Evolutionary conservation across 1,140 invertebrate genomes (phyloP), one percentile per base, ranked within the genome.

Genomic region (Drosophila nebulosa): DNA sequence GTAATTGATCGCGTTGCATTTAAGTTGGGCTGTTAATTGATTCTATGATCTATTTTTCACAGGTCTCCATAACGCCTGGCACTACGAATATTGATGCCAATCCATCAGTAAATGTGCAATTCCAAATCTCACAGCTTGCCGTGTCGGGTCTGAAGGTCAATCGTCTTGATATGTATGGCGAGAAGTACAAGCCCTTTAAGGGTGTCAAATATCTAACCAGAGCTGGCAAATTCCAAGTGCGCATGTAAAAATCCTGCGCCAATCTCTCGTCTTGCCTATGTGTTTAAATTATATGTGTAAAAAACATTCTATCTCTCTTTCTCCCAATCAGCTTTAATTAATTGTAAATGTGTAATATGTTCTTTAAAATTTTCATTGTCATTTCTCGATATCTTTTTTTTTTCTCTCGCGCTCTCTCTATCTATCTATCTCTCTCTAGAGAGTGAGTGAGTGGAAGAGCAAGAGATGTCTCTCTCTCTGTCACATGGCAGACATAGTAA

Each of bases 101-200:
- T 91, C 94, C 94, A 1, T 93, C 94, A 64, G 93, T 95, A 59
- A 95, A 95, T 84, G 96, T 98, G 5, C 96, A 98, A 91, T 99
- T 99, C 92, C 96, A 95, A 27, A 99, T 99, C 35, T 98, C 96
- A 79, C 98, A 99, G 92, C 92, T 99, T 69, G 98, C 99, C 2
- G 96, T 99, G 16, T 99, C 98, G 55, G 99, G 98, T 0, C 92
- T 99, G n/a, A 98, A 99, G 92, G 98, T 99, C 0, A 99, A 98
- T 92, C 94, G 99, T 73, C 93, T 99, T 56, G 99, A 99, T 92
- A 99, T 99, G 97, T 99, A 98, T 92, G 98, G 98, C 39, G 98
- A 99, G 93, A 99, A 99, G 91, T 99, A 99, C 92, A 99, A 99
- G 90, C 99, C 99, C 24, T 99, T 99, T 92, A 99, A 99, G 94